phyloP scores from a whole-genome alignment of 2,888 invertebrate species.

The Listrodromus nycthemerus region DNA sequence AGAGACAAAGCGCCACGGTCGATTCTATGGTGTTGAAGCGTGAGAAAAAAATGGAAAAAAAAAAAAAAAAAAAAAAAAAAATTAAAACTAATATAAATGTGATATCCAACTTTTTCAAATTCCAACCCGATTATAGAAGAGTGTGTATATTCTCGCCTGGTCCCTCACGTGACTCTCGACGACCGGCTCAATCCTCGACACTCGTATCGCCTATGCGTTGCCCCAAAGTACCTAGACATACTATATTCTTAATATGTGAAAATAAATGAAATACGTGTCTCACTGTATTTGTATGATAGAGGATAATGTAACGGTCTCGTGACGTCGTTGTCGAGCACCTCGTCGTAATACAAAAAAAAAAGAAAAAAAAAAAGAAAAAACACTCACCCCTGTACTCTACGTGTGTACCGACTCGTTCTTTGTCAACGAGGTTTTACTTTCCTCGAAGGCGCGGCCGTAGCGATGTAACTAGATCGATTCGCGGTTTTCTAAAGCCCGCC shows the following conservation, averaged over 20 bases:
- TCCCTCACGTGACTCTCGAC: constrained; percentile 27
- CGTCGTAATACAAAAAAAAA: constrained; percentile 47
- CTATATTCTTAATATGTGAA: constrained; percentile 81
- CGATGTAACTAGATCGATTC: constrained; percentile 50
- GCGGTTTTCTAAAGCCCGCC: constrained; percentile 42
- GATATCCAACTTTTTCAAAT: constrained; percentile 69
- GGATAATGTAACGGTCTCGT: constrained; percentile 74
- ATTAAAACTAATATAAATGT: constrained; percentile 66
- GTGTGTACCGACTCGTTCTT: constrained; percentile 42
- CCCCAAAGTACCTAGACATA: constrained; percentile 79
- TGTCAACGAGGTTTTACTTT: constrained; percentile 38
- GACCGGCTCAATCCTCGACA: constrained; percentile 62
- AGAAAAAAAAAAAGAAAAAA: constrained; percentile 27
- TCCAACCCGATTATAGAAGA: constrained; percentile 60
- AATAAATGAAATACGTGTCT: constrained; percentile 76
- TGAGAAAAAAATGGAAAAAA: constrained; percentile 17
- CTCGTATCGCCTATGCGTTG: constrained; percentile 71
- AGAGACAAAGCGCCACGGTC: not conserved
- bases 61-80: constrained; percentile 4
- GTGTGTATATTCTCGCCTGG: constrained; percentile 41
- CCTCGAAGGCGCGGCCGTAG: constrained; percentile 40
- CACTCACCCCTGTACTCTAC: constrained; percentile 49
- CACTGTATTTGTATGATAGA: constrained; percentile 82
- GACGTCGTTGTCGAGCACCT: constrained; percentile 74
- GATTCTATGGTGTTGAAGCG: constrained; percentile 13